Base-by-base conservation (phyloP, 2,797 vertebrate species). In the Peromyscus eremicus region DNA sequence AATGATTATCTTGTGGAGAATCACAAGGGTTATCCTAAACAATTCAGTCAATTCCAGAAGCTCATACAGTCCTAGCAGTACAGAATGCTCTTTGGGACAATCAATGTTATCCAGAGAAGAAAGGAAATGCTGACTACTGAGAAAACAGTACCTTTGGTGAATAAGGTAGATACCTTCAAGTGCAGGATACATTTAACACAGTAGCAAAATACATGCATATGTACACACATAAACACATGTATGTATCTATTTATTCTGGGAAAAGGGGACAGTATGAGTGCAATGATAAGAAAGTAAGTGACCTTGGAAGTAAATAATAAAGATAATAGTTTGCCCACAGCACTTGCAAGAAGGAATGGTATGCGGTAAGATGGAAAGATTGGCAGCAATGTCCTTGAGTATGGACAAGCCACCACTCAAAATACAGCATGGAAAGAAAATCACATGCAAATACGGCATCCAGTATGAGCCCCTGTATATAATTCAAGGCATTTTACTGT, bases 391-490 rank as follows among this genome's bases (percentile, higher is more conserved):
- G 32, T 49, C 9, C 6, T 55, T 52, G 49, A 66, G 11, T 5
- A 25, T 23, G 71, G 13, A 62, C 5, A 6, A 46, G 25, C 4
- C 0, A 7, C 68, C 17, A 6, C 77, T 66, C 37, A n/a, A 3
- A 64, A 4, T 0, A 12, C 23, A 27, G 8, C 1, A 5, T 14
- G 2, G 32, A 11, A 4, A 21, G 52, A 14, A 11, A 43, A 29
- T 55, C 4, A 29, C 17, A 2, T 1, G 23, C 32, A 77, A 49
- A 14, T 9, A 11, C 27, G 12, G 62, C 25, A 11, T 57, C 25
- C 64, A 19, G 32, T 12, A 9, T 12, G 23, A 32, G 6, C 1
- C 57, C 43, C 57, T 37, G 6, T 6, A 27, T 6, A 7, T 8
- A 73, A 60, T 1, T 27, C 49, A 25, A 37, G 76, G 19, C 46